Evolutionary conservation across 2,888 invertebrate genomes (phyloP), one percentile per base, ranked within the genome.

Genomic region (Ariolimax columbianus): DNA sequence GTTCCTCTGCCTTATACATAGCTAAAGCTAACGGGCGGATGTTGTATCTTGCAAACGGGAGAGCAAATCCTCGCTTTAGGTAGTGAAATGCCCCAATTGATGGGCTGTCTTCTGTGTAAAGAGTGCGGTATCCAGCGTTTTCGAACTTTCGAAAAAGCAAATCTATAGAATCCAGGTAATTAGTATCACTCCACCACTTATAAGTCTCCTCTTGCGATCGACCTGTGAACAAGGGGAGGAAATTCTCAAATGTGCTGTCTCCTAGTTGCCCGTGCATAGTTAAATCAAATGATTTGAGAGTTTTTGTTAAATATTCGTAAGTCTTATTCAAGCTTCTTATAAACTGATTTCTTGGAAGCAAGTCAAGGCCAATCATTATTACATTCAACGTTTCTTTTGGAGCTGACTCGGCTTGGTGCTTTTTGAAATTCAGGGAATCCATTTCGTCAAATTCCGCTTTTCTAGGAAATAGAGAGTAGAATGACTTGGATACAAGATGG

Each of bases 181-280:
- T 84, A 38, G 86, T 66, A 66, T 87, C 73, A 9, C 86, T 82
- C 79, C 89, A 87, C n/a, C 89, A 87, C 84, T 87, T 88, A 6
- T 87, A 87, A 7, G 87, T 82, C 36, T 89, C 89, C 66, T 88
- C 87, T n/a, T 87, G 82, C 30, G 83, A 87, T 70, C 87, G 87
- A 0, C 91, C 91, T 0, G 87, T 96, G 26, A 98, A 94, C 85
- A 97, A 95, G 0, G 98, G 97, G 17, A 97, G 95, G 86, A 98
- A 93, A 94, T 98, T 98, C 0, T 97, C 97, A 93, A 97, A 98
- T 0, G 98, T 98, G 93, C 98, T 98, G 93, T 98, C 98, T 6
- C 96, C 98, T 59, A 98, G 97, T 95, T 98, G 98, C 92, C 97
- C 98, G 94, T 97, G 98, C 11, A 98, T 98, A 89, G 96, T 94